Conservation (phyloP, 92 coral and sea anemone genomes). For the Parazoanthus swiftii region DNA sequence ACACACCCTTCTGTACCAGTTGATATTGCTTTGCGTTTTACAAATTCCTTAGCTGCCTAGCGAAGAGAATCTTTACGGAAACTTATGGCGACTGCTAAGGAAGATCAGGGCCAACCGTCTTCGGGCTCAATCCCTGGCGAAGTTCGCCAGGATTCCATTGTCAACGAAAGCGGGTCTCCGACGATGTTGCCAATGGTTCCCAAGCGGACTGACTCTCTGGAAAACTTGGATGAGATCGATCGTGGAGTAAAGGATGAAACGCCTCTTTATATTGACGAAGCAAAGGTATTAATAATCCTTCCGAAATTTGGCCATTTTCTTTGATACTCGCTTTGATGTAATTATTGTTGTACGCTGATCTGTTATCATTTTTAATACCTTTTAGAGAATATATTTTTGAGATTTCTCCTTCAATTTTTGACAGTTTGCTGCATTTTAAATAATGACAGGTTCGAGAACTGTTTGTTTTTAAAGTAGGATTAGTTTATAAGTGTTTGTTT, state of each 20-base stretch:
- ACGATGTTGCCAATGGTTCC: constrained; percentile 22
- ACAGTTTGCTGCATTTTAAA: not conserved
- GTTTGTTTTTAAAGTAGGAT: too few relatives aligned
- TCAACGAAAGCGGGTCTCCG: not conserved
- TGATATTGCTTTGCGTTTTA: not conserved
- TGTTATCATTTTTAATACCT: too few relatives aligned
- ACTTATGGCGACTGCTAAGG: constrained; percentile 17
- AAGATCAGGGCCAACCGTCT: constrained; percentile 15
- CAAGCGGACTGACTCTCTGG: constrained; percentile 31
- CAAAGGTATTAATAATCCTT: constrained; percentile 1
- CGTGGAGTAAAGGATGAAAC: constrained; percentile 33
- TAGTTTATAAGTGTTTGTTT: too few relatives aligned
- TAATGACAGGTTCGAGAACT: too few relatives aligned
- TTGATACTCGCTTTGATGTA: not conserved
- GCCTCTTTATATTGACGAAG: constrained; percentile 8
- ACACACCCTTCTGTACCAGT: constrained; percentile 2
- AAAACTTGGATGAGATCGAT: constrained; percentile 35
- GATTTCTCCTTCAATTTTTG: not conserved
- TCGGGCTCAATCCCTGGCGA: constrained; percentile 38
- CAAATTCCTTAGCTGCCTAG: not conserved
- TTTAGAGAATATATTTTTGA: too few relatives aligned
- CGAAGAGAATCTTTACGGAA: too few relatives aligned
- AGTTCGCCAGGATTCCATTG: not conserved
- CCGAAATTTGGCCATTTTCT: not conserved
- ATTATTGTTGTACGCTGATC: not conserved